A percentile compares a stretch with the other conserved stretches of the same genome.
Conservation (phyloP, 2,797 vertebrate genomes). For the Gastrophryne carolinensis region DNA sequence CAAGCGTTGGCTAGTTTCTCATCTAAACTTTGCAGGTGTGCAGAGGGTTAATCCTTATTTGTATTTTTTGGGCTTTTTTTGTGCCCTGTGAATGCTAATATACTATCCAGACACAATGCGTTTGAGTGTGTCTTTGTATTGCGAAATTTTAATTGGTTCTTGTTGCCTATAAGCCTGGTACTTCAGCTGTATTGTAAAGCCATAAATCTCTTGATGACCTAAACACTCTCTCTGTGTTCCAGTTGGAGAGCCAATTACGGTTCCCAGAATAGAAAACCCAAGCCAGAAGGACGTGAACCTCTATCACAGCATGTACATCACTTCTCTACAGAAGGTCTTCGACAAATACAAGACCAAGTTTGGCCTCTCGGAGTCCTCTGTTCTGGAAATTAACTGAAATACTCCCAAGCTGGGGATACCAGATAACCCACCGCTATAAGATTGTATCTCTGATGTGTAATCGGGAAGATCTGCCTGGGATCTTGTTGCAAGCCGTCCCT, state of each 20-base stretch:
- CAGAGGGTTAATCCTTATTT: too few species aligned
- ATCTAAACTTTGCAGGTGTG: too few species aligned
- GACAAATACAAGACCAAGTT: slow-evolving; percentile 89
- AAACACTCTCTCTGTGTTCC: background rate
- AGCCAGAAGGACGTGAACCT: slow-evolving; percentile 80
- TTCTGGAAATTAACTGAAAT: slow-evolving; percentile 81
- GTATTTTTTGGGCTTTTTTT: too few species aligned
- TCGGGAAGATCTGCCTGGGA: background rate
- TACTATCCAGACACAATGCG: too few species aligned
- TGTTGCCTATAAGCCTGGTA: too few species aligned
- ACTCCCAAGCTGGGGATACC: too few species aligned
- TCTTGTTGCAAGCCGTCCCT: background rate
- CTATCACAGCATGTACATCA: slow-evolving; percentile 87
- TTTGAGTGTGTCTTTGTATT: too few species aligned
- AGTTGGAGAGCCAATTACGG: slow-evolving; percentile 92
- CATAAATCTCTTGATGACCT: too few species aligned
- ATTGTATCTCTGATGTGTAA: background rate
- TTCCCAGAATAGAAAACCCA: slow-evolving; percentile 86
- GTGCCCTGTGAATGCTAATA: too few species aligned
- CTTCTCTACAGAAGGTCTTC: slow-evolving; percentile 84
- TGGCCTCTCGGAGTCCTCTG: slow-evolving; percentile 82
- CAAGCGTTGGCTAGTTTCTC: too few species aligned
- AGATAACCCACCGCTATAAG: background rate
- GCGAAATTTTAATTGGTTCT: too few species aligned
- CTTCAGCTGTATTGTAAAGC: too few species aligned